These are phyloP conservation scores for Barnardius zonarius DNA, from an alignment of 2,113 vertebrate species.

Conservation along the genomic window DNA sequence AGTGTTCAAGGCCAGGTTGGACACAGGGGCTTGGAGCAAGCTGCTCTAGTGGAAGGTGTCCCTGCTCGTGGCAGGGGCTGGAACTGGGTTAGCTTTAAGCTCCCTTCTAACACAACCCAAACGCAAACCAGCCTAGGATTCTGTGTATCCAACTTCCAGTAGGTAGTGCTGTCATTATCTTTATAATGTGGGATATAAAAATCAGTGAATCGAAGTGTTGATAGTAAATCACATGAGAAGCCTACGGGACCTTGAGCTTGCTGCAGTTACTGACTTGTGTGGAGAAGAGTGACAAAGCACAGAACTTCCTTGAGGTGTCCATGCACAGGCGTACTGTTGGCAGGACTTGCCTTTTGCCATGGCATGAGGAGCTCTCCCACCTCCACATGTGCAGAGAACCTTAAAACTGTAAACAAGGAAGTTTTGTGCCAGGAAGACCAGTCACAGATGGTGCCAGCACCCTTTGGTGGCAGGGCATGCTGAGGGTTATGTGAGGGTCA, in stretches of 20 bases:
- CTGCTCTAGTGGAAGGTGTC: neutral
- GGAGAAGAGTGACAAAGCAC: neutral
- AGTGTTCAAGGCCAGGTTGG: too few species aligned
- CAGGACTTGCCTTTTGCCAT: neutral
- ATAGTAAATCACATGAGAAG: neutral
- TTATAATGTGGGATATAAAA: fast-evolving
- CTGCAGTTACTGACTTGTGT: neutral
- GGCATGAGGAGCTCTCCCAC: neutral
- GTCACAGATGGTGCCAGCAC: neutral
- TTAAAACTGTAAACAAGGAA: neutral
- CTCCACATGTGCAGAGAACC: neutral
- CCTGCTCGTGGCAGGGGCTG: neutral
- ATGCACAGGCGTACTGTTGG: neutral
- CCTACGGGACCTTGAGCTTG: neutral
- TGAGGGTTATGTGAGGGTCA: fast-evolving
- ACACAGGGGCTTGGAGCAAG: neutral
- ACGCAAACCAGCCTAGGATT: neutral
- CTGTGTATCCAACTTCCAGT: neutral
- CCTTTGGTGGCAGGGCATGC: neutral
- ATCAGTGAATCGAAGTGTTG: neutral
- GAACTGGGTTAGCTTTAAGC: neutral
- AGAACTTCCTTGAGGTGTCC: neutral
- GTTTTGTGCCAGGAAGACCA: neutral
- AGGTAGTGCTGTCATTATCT: neutral
- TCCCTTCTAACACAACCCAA: neutral